Evolutionary conservation across 92 coral and sea anemone genomes (phyloP), one percentile per base, ranked within the genome.

Genomic region (Umimayanthus chanpuru): DNA sequence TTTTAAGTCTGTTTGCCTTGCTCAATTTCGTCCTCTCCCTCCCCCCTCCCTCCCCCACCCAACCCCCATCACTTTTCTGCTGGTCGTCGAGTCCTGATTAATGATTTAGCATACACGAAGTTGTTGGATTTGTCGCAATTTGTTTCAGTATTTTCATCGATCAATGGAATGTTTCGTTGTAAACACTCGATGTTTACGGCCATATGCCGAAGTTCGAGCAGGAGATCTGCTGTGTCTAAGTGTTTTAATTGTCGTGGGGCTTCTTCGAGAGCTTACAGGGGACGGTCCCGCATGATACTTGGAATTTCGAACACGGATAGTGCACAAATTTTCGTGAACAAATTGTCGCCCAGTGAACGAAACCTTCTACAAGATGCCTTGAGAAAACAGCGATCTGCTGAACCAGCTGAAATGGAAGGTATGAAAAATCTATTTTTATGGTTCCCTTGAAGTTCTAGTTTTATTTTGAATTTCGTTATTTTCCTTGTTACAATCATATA

Each of bases 341-440:
- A 53, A 78, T 78, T 78, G 66, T 78, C 82, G 21, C 39, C 82
- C 65, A 78, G 82, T 78, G 49, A 78, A 49, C 36, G 82, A 78
- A 78, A 10, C 38, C 4, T 43, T 23, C 82, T 78, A 9, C 58
- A 78, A 50, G 82, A 78, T 20, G 82, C 82, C 30, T 43, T 78
- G 61, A 44, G n/a, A 47, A 47, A 44, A 50, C 82, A 25, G 39
- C 65, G 26, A 43, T 43, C 39, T 78, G 6, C 65, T 72, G 40
- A 41, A 47, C 66, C 14, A n/a, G 36, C 50, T 78, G 82, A n/a
- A 25, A 36, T 50, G 9, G 65, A 78, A 78, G 15, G 82, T 78
- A 49, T 72, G 76, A 72, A 5, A 9, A 68, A 68, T 8, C 7
- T 66, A 20, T 66, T 47, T 47, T 14, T 53, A 68, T 15, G 41